Percentiles rank a stretch among this genome's conserved stretches.
Evolutionary conservation across 2,888 invertebrate genomes (phyloP).

Genomic region (Oasisia sp.): DNA sequence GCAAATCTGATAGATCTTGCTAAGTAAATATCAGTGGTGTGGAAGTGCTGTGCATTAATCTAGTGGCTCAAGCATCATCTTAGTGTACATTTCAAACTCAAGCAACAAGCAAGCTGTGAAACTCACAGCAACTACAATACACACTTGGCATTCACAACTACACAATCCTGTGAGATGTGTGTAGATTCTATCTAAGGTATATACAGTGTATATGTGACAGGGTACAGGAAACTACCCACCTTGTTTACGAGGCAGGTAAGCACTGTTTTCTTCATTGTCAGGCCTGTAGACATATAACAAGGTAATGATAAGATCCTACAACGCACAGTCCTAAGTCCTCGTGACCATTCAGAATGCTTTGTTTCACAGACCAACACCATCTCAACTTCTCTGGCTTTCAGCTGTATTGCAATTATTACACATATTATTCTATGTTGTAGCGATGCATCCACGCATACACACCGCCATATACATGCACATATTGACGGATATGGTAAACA

Average conservation of each 20-base stretch:
- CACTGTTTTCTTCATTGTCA: conserved; percentile 29
- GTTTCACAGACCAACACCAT: too few relatives aligned
- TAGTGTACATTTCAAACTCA: neutral
- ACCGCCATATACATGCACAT: too few relatives aligned
- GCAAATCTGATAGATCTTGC: neutral
- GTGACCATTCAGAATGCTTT: neutral
- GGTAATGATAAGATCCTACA: neutral
- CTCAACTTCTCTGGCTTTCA: too few relatives aligned
- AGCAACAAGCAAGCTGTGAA: neutral
- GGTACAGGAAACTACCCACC: neutral
- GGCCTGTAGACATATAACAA: conserved; percentile 32
- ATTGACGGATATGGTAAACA: too few relatives aligned
- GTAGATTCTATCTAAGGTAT: neutral
- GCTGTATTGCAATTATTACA: too few relatives aligned
- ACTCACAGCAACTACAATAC: neutral
- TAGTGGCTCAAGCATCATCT: neutral
- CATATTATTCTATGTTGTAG: too few relatives aligned
- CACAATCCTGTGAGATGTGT: neutral
- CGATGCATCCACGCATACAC: too few relatives aligned
- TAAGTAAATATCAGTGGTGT: neutral
- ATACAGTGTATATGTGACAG: neutral
- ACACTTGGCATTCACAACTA: neutral
- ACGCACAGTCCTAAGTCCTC: neutral
- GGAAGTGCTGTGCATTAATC: neutral
- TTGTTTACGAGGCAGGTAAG: conserved; percentile 21